Evolutionary conservation across 2,888 invertebrate species (phyloP).

Genomic region (Drosophila paramelanica): DNA sequence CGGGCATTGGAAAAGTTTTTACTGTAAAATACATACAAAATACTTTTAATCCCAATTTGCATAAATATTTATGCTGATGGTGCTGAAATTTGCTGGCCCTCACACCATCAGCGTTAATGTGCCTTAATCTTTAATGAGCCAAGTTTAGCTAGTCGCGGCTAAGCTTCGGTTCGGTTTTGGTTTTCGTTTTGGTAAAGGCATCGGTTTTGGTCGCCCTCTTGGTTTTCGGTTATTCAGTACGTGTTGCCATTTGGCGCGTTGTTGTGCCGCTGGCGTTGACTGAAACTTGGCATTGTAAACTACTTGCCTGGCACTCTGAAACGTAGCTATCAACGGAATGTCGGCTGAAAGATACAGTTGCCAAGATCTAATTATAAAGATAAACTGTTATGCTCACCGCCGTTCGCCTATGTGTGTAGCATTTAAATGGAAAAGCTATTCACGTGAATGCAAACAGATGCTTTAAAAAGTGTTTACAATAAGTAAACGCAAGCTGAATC

Average conservation of each 20-base stretch:
- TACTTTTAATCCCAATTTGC: conserved; percentile 76
- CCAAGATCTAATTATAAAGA: conserved; percentile 72
- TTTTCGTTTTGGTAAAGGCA: conserved; percentile 21
- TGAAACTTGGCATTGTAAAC: conserved; percentile 54
- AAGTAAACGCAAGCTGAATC: conserved; percentile 15
- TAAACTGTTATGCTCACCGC: conserved; percentile 50
- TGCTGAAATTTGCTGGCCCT: conserved; percentile 50
- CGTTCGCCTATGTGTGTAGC: conserved; percentile 50
- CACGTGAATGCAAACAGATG: conserved; percentile 24
- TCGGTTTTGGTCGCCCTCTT: conserved; percentile 24
- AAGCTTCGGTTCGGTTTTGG: conserved; percentile 13
- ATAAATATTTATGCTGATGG: conserved; percentile 79
- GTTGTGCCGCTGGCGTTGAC: conserved; percentile 29
- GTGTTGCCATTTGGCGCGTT: conserved; percentile 48
- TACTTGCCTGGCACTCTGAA: conserved; percentile 40
- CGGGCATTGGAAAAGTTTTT: conserved; percentile 45
- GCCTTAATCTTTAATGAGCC: conserved; percentile 79
- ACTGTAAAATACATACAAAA: conserved; percentile 63
- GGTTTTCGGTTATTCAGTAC: conserved; percentile 32
- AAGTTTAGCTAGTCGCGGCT: conserved; percentile 64
- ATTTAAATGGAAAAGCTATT: conserved; percentile 54
- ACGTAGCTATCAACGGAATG: conserved; percentile 26
- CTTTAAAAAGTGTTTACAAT: conserved; percentile 21
- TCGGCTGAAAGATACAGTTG: conserved; percentile 38
- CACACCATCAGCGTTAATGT: conserved; percentile 71